phyloP scores from a whole-genome alignment of 1,140 invertebrate species.

The fruit fly (Drosophila melanogaster) region Release_6_plus_ISO1_MT NC_004354.4:3092501-3093000 shows the following conservation, averaged over 20 bases:
- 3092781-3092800: conserved; percentile 28
- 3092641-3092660: too few species aligned
- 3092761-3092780: conserved; percentile 26
- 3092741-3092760: conserved; percentile 19
- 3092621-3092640: too few species aligned
- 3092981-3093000: conserved; percentile 34
- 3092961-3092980: neutral
- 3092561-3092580: neutral
- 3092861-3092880: conserved; percentile 48
- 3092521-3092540: conserved; percentile 14
- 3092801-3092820: conserved; percentile 44
- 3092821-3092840: conserved; percentile 41
- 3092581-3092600: too few species aligned
- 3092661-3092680: too few species aligned
- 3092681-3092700: too few species aligned
- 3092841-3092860: conserved; percentile 27
- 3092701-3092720: too few species aligned
- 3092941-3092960: conserved; percentile 16
- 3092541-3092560: neutral
- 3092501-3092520: neutral
- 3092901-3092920: conserved; percentile 18
- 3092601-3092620: too few species aligned
- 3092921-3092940: conserved; percentile 16
- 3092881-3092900: conserved; percentile 45
- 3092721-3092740: conserved; percentile 7